Base-by-base conservation (phyloP, 2,113 vertebrate genomes). In the Dipodomys merriami region DNA sequence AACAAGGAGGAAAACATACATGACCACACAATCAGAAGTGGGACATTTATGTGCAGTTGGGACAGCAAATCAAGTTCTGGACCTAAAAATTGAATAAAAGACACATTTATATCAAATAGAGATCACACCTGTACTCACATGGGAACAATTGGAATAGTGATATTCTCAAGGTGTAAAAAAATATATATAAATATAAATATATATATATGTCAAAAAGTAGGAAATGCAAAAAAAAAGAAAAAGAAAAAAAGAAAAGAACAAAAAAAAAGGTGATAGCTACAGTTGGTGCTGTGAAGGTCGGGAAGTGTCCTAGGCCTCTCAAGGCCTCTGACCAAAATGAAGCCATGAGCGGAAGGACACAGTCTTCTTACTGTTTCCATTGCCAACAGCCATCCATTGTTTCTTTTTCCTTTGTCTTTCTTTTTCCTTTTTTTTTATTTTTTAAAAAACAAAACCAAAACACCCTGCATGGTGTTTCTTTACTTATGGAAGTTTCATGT, bases 71-170 rank as follows among this genome's bases (percentile, higher is more conserved):
- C 90, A 96, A 96, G 97, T 98, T 96, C 97, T 97, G 98, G 97
- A 98, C 98, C 94, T 97, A 96, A 97, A 39, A 97, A 95, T 94
- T 95, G 96, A 98, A 98, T 97, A 97, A 98, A 91, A 98, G 98
- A 98, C 98, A 96, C 97, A 95, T 98, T 98, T 98, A 96, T 98
- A 98, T 98, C 96, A 95, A 97, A 95, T 98, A 98, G 97, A 98
- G 97, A 98, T 97, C 97, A 98, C 96, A 98, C 97, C 98, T 98
- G 98, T 97, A 97, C 97, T 98, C 97, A 97, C 97, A 98, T 96
- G 98, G 98, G 97, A 98, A 95, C 98, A 98, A 96, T 98, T 98
- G 97, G 98, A 98, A 95, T 97, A 96, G 96, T 96, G 97, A 97
- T 97, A 97, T 98, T 97, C 97, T 98, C 97, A 97, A 98, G 97